These are phyloP conservation scores for Andricus curvator DNA, from an alignment of 2,888 invertebrate genomes.

Conservation along the genomic window DNA sequence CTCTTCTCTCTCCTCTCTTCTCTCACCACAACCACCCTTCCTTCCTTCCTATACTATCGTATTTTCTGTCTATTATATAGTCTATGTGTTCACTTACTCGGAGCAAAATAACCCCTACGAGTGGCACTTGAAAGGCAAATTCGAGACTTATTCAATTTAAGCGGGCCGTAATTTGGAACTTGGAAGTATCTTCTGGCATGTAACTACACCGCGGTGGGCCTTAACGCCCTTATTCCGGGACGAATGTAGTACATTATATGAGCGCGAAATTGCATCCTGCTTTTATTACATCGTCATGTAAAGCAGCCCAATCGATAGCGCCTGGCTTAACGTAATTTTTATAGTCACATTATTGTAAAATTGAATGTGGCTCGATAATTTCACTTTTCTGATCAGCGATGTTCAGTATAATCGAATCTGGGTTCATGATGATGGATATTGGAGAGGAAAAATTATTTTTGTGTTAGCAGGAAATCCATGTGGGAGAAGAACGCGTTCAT, in stretches of 20 bases:
- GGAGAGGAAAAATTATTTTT: too few species aligned
- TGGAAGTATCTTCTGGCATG: background rate
- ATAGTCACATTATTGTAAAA: background rate
- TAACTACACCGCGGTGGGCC: background rate
- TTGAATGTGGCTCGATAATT: background rate
- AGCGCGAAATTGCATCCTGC: background rate
- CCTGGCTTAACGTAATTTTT: background rate
- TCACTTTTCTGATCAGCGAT: background rate
- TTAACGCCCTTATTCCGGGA: background rate
- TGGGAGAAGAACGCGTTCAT: too few species aligned
- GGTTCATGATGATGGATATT: too few species aligned
- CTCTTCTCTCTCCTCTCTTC: background rate
- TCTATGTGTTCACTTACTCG: background rate
- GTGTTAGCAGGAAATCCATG: too few species aligned
- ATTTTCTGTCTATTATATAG: background rate
- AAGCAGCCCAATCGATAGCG: background rate
- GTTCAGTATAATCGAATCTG: too few species aligned
- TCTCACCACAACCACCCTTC: background rate
- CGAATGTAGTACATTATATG: background rate
- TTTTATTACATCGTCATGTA: background rate
- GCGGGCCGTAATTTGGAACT: background rate
- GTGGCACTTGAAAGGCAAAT: background rate
- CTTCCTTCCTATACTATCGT: background rate
- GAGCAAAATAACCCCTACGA: slow-evolving; percentile 3
- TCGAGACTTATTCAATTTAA: background rate